Conservation (phyloP, 2,113 vertebrate species). For the Cyanistes caeruleus region DNA sequence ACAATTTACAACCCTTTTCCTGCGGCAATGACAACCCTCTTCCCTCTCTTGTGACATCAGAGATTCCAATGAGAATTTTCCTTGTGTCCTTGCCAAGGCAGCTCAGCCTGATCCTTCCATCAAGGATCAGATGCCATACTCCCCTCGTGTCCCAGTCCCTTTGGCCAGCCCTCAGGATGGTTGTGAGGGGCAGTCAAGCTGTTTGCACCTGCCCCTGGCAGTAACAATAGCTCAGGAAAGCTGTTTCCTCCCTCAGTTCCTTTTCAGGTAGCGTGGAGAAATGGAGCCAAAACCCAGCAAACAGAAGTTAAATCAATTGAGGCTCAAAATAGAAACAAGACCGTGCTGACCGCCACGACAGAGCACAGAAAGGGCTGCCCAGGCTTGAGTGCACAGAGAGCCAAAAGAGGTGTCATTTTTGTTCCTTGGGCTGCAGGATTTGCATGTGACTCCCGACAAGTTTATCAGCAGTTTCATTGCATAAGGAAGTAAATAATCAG, state of each 20-base stretch:
- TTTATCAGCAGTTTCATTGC: not conserved
- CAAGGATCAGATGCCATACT: not conserved
- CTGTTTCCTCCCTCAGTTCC: conserved; percentile 8
- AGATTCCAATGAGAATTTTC: not conserved
- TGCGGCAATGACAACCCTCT: not conserved
- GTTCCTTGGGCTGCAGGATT: not conserved
- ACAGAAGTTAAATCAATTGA: not conserved
- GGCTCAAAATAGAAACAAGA: not conserved
- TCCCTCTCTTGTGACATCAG: not conserved
- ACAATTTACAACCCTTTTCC: not conserved
- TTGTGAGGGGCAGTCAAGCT: rapidly evolving
- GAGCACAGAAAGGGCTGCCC: not conserved
- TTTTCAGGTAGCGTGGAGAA: not conserved
- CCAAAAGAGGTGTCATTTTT: not conserved
- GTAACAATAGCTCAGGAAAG: conserved; percentile 34
- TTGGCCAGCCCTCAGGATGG: not conserved
- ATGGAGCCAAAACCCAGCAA: not conserved
- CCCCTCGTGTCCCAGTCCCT: not conserved
- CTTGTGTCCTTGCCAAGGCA: not conserved
- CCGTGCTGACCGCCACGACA: not conserved
- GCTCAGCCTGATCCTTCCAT: not conserved
- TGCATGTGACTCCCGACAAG: not conserved
- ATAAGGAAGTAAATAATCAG: not conserved
- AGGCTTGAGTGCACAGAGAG: not conserved
- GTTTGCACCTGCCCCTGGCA: not conserved